Conservation (phyloP, 2,888 invertebrate genomes). For the Phalangium opilio region DNA sequence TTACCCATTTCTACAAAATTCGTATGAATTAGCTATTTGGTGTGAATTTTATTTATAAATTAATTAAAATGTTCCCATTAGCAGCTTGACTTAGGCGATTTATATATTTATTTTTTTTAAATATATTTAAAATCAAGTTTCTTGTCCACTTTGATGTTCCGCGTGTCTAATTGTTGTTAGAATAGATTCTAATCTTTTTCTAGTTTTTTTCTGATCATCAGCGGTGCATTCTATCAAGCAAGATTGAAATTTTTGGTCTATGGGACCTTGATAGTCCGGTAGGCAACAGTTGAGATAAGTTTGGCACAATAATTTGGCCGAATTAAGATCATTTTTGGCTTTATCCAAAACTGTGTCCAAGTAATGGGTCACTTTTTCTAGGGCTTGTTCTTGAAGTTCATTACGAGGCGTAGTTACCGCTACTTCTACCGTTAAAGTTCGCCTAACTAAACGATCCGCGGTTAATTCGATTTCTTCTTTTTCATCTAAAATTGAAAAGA, state of each 20-base stretch:
- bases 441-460: constrained; percentile 28
- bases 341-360: constrained; percentile 26
- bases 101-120: too few species aligned
- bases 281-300: constrained; percentile 32
- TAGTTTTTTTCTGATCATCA: constrained; percentile 33
- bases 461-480: constrained; percentile 32
- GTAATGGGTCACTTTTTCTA: constrained; percentile 25
- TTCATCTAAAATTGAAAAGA: constrained; percentile 25
- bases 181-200: constrained; percentile 22
- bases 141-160: background rate
- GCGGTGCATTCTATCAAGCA: constrained; percentile 31
- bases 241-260: constrained; percentile 31
- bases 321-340: constrained; percentile 22
- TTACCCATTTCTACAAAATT: too few species aligned
- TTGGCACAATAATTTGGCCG: constrained; percentile 22
- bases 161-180: background rate
- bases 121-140: too few species aligned
- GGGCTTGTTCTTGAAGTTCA: constrained; percentile 28
- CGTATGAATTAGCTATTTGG: too few species aligned
- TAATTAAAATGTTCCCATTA: too few species aligned
- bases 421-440: constrained; percentile 32
- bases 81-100: too few species aligned
- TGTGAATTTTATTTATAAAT: too few species aligned
- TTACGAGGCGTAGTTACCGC: constrained; percentile 29
- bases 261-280: constrained; percentile 29